phyloP scores from a whole-genome alignment of 2,113 vertebrate species.

The Sebastes fasciatus region DNA sequence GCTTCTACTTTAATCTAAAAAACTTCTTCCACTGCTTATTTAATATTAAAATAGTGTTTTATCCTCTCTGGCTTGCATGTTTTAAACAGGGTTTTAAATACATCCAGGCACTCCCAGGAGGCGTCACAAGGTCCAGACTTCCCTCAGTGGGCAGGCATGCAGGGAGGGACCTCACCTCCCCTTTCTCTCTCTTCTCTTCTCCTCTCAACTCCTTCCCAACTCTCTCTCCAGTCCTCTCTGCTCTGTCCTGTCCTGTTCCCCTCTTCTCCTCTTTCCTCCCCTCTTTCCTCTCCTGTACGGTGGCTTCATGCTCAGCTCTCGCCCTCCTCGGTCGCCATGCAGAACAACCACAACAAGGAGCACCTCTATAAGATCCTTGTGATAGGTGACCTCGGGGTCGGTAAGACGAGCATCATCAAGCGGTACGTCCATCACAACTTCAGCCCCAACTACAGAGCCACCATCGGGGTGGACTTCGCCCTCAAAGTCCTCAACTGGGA shows the following conservation, averaged over 20 bases:
- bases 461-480: conserved; percentile 98
- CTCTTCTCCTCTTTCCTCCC: conserved; percentile 2
- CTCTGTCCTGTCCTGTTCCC: conserved; percentile 8
- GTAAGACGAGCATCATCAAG: conserved; percentile 89
- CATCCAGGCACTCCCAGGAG: conserved; percentile 3
- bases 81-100: not conserved
- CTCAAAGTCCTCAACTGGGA: conserved; percentile 98
- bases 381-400: conserved; percentile 89
- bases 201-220: conserved; percentile 9
- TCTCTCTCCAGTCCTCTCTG: conserved; percentile 17
- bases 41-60: too few relatives aligned
- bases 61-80: not conserved
- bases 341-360: conserved; percentile 90
- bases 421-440: conserved; percentile 96
- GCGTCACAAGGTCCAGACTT: conserved; percentile 78
- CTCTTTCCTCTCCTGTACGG: conserved; percentile 31
- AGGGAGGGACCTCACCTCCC: conserved; percentile 49
- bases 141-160: conserved; percentile 24
- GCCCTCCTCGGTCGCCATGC: conserved; percentile 87
- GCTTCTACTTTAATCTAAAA: not conserved
- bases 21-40: not conserved
- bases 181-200: not conserved
- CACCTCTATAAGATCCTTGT: conserved; percentile 97
- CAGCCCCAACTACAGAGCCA: conserved; percentile 91
- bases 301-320: conserved; percentile 76